Evolutionary conservation across 64 coral and sea anemone species (phyloP).

Genomic region (Montipora efflorescens): DNA sequence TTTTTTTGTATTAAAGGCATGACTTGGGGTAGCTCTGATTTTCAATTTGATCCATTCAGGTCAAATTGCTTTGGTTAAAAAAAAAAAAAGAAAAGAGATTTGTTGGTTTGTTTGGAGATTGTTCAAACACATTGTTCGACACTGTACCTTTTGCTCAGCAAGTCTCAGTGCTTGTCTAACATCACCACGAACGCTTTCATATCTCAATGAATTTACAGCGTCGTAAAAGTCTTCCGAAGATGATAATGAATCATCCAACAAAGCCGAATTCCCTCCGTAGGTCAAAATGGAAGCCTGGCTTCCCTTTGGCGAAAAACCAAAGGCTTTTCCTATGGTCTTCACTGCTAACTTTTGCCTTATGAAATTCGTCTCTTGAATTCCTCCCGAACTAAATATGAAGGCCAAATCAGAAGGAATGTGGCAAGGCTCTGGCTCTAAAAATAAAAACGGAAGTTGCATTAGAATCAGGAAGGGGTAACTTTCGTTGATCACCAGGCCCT

Average conservation of each 20-base stretch:
- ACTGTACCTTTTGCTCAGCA: slow-evolving; percentile 4
- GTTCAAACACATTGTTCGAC: background rate
- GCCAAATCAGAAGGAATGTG: slow-evolving; percentile 36
- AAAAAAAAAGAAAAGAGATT: no score
- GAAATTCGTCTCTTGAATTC: slow-evolving; percentile 17
- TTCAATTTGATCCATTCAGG: no score
- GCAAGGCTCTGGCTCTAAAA: slow-evolving; percentile 33
- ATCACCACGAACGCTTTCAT: background rate
- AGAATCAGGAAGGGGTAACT: no score
- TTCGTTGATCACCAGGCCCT: no score
- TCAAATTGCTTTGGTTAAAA: no score
- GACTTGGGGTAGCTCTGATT: no score
- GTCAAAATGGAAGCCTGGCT: slow-evolving; percentile 34
- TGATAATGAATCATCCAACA: background rate
- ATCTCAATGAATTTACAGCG: background rate
- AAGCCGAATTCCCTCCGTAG: background rate
- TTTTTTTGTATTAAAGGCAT: no score
- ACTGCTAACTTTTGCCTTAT: slow-evolving; percentile 11
- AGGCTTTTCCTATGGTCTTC: slow-evolving; percentile 31
- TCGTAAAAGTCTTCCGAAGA: background rate
- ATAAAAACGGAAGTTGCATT: no score
- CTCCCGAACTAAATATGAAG: slow-evolving; percentile 35
- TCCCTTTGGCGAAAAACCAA: background rate
- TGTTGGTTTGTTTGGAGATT: no score
- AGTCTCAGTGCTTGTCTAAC: slow-evolving; percentile 1